Evolutionary conservation across 2,797 vertebrate species (phyloP), one percentile per base, ranked within the genome.

Genomic region (Melanotaenia trifasciata): DNA sequence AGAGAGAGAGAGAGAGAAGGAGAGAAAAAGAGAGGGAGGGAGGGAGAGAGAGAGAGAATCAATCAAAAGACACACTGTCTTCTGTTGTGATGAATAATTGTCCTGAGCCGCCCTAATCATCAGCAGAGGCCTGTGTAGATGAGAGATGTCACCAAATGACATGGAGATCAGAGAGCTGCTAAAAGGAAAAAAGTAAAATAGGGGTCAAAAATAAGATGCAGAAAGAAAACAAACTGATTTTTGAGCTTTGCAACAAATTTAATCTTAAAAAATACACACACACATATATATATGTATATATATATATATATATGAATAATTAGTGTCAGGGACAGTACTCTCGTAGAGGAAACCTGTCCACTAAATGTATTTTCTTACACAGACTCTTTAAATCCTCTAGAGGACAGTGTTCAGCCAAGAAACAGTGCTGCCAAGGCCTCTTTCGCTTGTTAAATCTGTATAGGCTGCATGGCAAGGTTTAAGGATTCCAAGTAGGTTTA

Each of bases 311-410:
- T 28, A 28, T 28, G 2, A 28, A 35, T 35, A 6, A 35, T 35
- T 35, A 8, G 5, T 43, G 40, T 43, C 13, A 40, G 38, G 4
- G 14, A 40, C 38, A 16, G 40, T 5, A 18, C 16, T 40, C 36
- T 40, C 1, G 16, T 43, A 18, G 16, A 43, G 10, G 8, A 64
- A 64, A 64, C 3, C 7, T 45, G n/a, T 36, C 18, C 38, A 20
- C 1, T 26, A 57, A 62, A 30, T 7, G 1, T 14, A 5, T 0
- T n/a, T 66, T 12, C 26, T 70, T 20, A 1, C 64, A 81, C 58
- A 64, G 56, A 66, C 64, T 5, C 4, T 1, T 16, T 11, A 5
- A 40, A 9, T 84, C 85, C 92, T 80, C 58, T 60, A 78, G 92
- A 66, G 74, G 83, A 79, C 85, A 56, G 50, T 67, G 66, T 82